Conservation (phyloP, 2,113 vertebrate genomes). For the Siniperca knerii region DNA sequence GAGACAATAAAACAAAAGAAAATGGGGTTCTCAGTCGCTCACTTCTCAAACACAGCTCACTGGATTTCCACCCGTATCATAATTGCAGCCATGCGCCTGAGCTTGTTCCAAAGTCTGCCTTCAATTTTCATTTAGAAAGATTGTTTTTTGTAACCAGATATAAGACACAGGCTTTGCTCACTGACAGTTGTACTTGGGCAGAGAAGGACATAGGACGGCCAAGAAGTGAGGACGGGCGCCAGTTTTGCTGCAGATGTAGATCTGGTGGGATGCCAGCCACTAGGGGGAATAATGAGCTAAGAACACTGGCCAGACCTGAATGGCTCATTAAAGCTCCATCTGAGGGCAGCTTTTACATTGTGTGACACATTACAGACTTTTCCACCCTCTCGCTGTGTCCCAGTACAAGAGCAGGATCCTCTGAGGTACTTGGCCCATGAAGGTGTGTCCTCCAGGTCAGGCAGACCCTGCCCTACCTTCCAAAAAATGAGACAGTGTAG, state of each 20-base stretch:
- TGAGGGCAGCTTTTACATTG: neutral
- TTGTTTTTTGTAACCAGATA: constrained; percentile 3
- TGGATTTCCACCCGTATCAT: neutral
- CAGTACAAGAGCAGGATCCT: neutral
- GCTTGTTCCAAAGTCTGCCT: constrained; percentile 19
- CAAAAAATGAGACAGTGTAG: neutral
- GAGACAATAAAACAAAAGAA: neutral
- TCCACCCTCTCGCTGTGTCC: neutral
- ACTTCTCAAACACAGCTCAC: neutral
- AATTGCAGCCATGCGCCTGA: neutral
- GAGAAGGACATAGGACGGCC: neutral
- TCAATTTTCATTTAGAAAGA: neutral
- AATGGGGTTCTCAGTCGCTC: neutral
- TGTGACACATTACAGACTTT: constrained; percentile 1
- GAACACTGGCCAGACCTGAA: constrained; percentile 47
- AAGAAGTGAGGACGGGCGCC: neutral
- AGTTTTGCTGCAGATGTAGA: constrained; percentile 41
- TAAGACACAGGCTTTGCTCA: neutral
- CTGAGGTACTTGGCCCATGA: neutral
- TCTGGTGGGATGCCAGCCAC: constrained; percentile 16
- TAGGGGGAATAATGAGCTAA: constrained; percentile 33
- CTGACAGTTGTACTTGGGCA: constrained; percentile 17
- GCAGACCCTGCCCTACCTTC: neutral
- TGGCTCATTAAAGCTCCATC: constrained; percentile 17
- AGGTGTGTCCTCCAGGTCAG: neutral